These are phyloP conservation scores for Xylota sylvarum DNA, from an alignment of 2,888 invertebrate species.

Conservation along the genomic window DNA sequence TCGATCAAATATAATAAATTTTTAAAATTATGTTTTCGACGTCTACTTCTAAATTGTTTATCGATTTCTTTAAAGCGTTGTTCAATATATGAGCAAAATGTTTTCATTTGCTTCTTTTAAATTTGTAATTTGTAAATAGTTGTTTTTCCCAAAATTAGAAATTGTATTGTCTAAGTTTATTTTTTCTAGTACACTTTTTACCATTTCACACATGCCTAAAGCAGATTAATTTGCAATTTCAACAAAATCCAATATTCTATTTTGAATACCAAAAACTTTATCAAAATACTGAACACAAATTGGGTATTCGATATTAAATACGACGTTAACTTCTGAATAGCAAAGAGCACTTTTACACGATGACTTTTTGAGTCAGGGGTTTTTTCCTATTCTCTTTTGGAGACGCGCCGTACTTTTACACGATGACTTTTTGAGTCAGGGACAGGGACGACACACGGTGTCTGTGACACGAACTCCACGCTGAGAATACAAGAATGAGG, in stretches of 20 bases:
- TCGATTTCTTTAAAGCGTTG: slow-evolving; percentile 35
- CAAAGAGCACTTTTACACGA: no score
- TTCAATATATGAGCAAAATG: slow-evolving; percentile 36
- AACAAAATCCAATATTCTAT: slow-evolving; percentile 32
- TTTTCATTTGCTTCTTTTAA: slow-evolving; percentile 40
- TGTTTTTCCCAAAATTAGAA: slow-evolving; percentile 33
- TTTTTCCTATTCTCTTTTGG: no score
- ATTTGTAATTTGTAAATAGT: slow-evolving; percentile 26
- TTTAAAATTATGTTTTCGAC: slow-evolving; percentile 49
- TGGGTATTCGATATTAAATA: slow-evolving; percentile 20
- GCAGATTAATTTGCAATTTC: slow-evolving; percentile 32
- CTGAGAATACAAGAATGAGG: no score
- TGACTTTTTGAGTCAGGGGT: no score
- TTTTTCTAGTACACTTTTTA: slow-evolving; percentile 28
- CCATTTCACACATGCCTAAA: slow-evolving; percentile 30
- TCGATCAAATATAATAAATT: slow-evolving; percentile 39
- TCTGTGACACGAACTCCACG: no score
- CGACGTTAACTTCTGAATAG: slow-evolving; percentile 17
- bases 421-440: no score
- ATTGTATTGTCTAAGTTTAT: slow-evolving; percentile 23
- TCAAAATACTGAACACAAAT: slow-evolving; percentile 36
- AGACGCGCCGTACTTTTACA: no score
- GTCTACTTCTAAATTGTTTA: slow-evolving; percentile 37
- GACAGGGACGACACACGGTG: no score
- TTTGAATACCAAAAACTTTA: slow-evolving; percentile 40